These are phyloP conservation scores for Lagocephalus sceleratus DNA, from an alignment of 2,797 vertebrate species.

Conservation along the genomic window DNA sequence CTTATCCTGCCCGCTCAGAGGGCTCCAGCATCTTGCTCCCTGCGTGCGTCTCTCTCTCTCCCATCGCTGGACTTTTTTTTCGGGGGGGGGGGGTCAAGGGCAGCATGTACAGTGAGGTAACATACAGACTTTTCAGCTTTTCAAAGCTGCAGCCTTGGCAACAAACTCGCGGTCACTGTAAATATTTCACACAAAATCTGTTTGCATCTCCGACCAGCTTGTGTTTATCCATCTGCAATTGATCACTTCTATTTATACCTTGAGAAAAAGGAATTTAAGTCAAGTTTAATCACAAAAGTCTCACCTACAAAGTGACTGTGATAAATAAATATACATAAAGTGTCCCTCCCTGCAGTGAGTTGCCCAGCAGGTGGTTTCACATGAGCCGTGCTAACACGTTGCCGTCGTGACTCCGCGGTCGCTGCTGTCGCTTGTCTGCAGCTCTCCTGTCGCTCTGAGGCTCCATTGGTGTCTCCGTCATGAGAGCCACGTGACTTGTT, in stretches of 20 bases:
- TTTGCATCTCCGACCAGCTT: slow-evolving; percentile 8
- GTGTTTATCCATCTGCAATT: too few species aligned
- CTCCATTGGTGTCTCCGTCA: not conserved
- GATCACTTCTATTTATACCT: too few species aligned
- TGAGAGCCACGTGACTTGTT: slow-evolving; percentile 63
- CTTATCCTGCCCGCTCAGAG: slow-evolving; percentile 4
- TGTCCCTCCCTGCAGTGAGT: too few species aligned
- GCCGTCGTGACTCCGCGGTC: too few species aligned
- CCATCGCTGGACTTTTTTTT: slow-evolving; percentile 15
- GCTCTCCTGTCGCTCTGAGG: too few species aligned
- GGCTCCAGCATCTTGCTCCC: slow-evolving; percentile 33
- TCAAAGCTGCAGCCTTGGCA: slow-evolving; percentile 14
- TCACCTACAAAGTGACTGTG: too few species aligned
- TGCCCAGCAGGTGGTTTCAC: too few species aligned
- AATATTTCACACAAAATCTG: slow-evolving; percentile 23
- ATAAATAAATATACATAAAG: too few species aligned
- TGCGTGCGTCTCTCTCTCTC: slow-evolving; percentile 12
- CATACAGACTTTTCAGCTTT: slow-evolving; percentile 11
- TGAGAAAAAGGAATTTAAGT: too few species aligned
- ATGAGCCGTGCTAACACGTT: too few species aligned
- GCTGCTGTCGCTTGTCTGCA: too few species aligned
- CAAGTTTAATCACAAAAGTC: too few species aligned
- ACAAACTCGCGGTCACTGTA: slow-evolving; percentile 9
- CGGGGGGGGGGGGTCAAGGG: slow-evolving; percentile 5
- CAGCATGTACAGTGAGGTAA: slow-evolving; percentile 11